Percentiles rank a stretch among this genome's conserved stretches.
Conservation (phyloP, 23 tunicate species). For the Halocynthia aurantium region DNA sequence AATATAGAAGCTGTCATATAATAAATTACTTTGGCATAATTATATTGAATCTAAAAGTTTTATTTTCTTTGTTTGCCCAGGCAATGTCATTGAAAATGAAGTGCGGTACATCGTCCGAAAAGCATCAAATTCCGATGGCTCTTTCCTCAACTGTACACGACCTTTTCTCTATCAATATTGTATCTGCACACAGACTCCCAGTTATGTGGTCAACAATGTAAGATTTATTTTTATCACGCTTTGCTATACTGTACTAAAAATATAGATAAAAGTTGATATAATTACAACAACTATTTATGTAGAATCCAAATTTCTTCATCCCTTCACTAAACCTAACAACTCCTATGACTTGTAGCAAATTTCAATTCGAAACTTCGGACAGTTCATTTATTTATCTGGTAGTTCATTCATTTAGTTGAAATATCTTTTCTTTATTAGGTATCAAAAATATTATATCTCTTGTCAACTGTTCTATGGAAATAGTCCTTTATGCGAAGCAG, state of each 20-base stretch:
- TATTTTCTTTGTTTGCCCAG: background rate
- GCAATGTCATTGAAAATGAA: background rate
- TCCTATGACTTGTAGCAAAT: too few species aligned
- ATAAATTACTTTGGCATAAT: too few species aligned
- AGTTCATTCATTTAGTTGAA: background rate
- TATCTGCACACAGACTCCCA: slow-evolving; percentile 60
- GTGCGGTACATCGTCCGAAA: background rate
- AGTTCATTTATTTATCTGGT: too few species aligned
- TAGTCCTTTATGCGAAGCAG: slow-evolving; percentile 18
- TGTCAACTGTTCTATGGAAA: slow-evolving; percentile 61
- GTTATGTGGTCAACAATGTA: slow-evolving; percentile 60
- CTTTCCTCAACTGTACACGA: slow-evolving; percentile 44
- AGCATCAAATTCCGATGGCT: background rate
- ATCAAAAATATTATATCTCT: slow-evolving; percentile 43
- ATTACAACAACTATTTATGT: too few species aligned
- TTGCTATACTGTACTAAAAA: too few species aligned
- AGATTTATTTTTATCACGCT: background rate
- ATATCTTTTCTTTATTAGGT: slow-evolving; percentile 21
- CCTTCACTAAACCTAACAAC: too few species aligned
- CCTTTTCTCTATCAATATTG: slow-evolving; percentile 42
- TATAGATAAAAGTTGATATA: too few species aligned
- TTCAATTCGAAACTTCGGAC: too few species aligned
- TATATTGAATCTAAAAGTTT: too few species aligned
- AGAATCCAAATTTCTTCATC: too few species aligned
- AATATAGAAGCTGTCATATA: too few species aligned